Conservation (phyloP, 2,797 vertebrate genomes). For the Orientallactaga sibirica region DNA sequence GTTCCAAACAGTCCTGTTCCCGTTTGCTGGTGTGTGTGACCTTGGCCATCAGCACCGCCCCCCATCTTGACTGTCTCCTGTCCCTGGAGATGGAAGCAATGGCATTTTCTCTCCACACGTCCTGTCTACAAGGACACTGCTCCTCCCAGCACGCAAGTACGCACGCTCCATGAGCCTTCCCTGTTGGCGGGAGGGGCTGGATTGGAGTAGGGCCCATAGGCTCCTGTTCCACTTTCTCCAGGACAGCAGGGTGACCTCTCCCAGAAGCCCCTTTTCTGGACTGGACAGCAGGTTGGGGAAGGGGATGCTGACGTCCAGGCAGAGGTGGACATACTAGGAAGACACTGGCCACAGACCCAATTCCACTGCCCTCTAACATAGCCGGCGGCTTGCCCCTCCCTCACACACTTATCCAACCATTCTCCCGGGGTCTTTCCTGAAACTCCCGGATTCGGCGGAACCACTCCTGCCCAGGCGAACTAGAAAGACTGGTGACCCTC, state of each 20-base stretch:
- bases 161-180: background rate
- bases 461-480: background rate
- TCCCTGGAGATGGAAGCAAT: too few relatives aligned
- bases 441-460: background rate
- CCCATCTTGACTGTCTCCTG: background rate
- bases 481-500: background rate
- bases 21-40: background rate
- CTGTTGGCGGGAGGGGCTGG: background rate
- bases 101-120: background rate
- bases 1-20: background rate
- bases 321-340: rapidly evolving
- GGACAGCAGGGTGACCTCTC: background rate
- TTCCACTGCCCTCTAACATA: rapidly evolving
- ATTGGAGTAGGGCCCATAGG: rapidly evolving
- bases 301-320: rapidly evolving
- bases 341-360: background rate
- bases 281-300: rapidly evolving
- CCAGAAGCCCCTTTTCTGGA: background rate
- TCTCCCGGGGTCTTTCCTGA: background rate
- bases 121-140: background rate
- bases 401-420: background rate
- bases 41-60: background rate
- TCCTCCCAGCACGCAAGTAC: background rate
- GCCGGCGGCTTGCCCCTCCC: rapidly evolving
- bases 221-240: too few relatives aligned